Evolutionary conservation across 2,797 vertebrate genomes (phyloP).

Genomic region (Platyrinchus mystaceus): DNA sequence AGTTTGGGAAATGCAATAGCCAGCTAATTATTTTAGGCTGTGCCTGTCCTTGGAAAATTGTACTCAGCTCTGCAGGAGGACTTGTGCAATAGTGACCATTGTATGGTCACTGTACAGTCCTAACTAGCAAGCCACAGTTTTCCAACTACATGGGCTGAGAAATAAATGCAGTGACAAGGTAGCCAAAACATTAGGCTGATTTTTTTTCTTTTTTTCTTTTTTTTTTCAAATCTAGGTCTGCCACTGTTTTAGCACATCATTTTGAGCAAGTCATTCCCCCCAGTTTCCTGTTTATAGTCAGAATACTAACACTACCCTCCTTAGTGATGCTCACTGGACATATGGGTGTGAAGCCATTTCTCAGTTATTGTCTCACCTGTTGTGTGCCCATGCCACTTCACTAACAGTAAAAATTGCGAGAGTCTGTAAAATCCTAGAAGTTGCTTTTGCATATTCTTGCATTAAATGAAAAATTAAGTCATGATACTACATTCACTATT

Average conservation of each 20-base stretch:
- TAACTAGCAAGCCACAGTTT: background rate
- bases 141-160: rapidly evolving
- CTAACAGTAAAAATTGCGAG: background rate
- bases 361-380: background rate
- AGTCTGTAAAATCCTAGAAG: background rate
- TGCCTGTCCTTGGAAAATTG: background rate
- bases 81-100: background rate
- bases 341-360: background rate
- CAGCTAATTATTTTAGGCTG: background rate
- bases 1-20: background rate
- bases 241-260: background rate
- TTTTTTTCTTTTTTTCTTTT: background rate
- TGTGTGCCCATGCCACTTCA: rapidly evolving
- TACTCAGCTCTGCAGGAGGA: background rate
- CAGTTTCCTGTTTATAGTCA: background rate
- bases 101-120: background rate
- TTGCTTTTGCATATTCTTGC: background rate
- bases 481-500: background rate
- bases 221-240: background rate
- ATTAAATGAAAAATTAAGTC: background rate
- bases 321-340: background rate
- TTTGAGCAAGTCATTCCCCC: background rate
- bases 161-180: background rate
- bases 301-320: background rate
- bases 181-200: background rate